Conservation (phyloP, 2,113 vertebrate genomes). For the Mionectes macconnelli region DNA sequence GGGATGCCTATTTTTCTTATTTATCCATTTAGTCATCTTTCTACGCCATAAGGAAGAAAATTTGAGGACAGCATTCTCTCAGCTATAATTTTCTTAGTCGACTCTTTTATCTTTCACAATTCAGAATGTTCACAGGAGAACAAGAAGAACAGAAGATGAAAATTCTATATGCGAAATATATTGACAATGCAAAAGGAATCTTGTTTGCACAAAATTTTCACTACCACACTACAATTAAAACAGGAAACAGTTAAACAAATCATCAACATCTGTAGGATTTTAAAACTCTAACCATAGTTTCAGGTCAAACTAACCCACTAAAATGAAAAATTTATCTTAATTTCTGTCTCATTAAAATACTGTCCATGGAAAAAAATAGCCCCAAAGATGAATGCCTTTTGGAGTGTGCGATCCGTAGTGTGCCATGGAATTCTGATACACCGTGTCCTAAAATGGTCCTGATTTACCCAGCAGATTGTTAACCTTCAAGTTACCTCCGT, state of each 20-base stretch:
- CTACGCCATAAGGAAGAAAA: not conserved
- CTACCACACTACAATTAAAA: not conserved
- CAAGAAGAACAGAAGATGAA: not conserved
- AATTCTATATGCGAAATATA: not conserved
- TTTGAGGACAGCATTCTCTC: not conserved
- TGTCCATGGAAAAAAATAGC: not conserved
- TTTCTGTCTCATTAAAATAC: not conserved
- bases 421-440: not conserved
- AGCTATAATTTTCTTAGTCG: not conserved
- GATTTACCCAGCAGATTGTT: not conserved
- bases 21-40: not conserved
- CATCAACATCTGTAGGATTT: not conserved
- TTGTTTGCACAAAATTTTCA: not conserved
- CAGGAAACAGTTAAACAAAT: not conserved
- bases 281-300: not conserved
- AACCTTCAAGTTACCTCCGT: not conserved
- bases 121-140: not conserved
- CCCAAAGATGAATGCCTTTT: not conserved
- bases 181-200: not conserved
- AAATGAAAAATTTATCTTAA: not conserved
- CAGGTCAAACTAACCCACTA: not conserved
- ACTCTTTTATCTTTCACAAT: not conserved
- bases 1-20: not conserved
- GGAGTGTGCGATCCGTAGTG: not conserved
- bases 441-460: not conserved